Conservation (phyloP, 92 coral and sea anemone genomes). For the Zoanthus solanderi region DNA sequence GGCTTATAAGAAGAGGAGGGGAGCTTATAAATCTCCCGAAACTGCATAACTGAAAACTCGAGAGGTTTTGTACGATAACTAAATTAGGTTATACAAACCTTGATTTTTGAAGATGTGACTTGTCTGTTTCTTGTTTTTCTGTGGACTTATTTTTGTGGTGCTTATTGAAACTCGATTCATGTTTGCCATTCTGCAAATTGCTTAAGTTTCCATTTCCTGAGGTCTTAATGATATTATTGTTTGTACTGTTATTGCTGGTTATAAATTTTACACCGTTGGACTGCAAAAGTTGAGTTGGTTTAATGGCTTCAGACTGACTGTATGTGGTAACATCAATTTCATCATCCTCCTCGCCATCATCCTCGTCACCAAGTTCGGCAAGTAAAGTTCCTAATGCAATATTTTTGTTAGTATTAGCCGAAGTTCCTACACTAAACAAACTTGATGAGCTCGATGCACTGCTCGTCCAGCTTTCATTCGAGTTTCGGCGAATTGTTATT, state of each 20-base stretch:
- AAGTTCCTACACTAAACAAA: slow-evolving; percentile 60
- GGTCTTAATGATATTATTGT: slow-evolving; percentile 40
- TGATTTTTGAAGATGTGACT: slow-evolving; percentile 22
- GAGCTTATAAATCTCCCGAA: no score
- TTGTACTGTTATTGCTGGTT: slow-evolving; percentile 57
- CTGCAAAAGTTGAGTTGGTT: slow-evolving; percentile 15
- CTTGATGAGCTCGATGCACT: slow-evolving; percentile 76
- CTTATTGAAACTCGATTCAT: slow-evolving; percentile 1
- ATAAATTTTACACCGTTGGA: slow-evolving; percentile 17
- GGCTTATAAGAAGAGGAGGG: no score
- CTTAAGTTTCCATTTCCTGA: not conserved
- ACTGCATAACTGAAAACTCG: no score
- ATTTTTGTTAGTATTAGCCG: slow-evolving; percentile 63
- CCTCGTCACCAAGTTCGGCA: slow-evolving; percentile 87
- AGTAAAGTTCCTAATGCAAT: slow-evolving; percentile 84
- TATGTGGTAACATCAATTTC: slow-evolving; percentile 80
- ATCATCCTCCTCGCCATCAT: slow-evolving; percentile 65
- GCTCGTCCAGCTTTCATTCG: slow-evolving; percentile 97
- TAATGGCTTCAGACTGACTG: slow-evolving; percentile 65
- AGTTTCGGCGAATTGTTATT: slow-evolving; percentile 89
- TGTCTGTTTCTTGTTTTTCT: not conserved
- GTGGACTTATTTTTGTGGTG: not conserved
- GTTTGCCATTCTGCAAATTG: slow-evolving; percentile 9
- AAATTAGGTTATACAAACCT: slow-evolving; percentile 4
- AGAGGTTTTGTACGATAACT: no score